Conservation (phyloP, 2,888 invertebrate genomes). For the Cryptocephalus moraei region DNA sequence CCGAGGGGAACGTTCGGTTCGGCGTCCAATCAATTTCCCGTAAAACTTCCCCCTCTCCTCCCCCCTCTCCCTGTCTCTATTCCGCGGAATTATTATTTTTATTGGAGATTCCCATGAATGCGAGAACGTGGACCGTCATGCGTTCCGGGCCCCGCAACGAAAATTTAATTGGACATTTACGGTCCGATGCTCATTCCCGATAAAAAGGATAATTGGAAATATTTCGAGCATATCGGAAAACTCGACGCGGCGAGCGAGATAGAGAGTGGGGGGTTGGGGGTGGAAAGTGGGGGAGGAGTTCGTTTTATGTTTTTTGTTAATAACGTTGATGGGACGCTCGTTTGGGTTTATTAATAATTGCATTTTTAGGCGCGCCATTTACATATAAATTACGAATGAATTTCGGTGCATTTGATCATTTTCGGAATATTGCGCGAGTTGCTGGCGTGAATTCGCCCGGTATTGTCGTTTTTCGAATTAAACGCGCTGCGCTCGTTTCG, state of each 20-base stretch:
- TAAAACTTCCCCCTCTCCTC: neutral
- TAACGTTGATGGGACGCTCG: conserved; percentile 7
- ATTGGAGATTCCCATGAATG: conserved; percentile 6
- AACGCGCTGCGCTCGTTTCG: too few relatives aligned
- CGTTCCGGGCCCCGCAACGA: conserved; percentile 14
- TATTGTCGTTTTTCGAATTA: too few relatives aligned
- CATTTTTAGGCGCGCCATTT: conserved; percentile 5
- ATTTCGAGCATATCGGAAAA: conserved; percentile 5
- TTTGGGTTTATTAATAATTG: conserved; percentile 15
- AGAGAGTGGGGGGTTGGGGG: too few relatives aligned
- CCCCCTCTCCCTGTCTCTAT: conserved; percentile 2
- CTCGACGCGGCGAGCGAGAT: too few relatives aligned
- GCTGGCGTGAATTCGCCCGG: too few relatives aligned
- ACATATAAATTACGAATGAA: too few relatives aligned
- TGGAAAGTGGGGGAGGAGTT: too few relatives aligned
- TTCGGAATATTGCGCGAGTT: too few relatives aligned
- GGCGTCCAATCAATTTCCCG: too few relatives aligned
- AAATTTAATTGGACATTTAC: conserved; percentile 15
- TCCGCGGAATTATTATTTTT: conserved; percentile 6
- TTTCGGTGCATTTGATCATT: too few relatives aligned
- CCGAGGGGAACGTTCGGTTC: too few relatives aligned
- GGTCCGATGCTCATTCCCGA: conserved; percentile 13
- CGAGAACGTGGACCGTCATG: conserved; percentile 17
- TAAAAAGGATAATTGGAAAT: conserved; percentile 16
- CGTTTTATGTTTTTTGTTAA: neutral